Base-by-base conservation (phyloP, 2,113 vertebrate species). In the Fukomys damarensis region DNA sequence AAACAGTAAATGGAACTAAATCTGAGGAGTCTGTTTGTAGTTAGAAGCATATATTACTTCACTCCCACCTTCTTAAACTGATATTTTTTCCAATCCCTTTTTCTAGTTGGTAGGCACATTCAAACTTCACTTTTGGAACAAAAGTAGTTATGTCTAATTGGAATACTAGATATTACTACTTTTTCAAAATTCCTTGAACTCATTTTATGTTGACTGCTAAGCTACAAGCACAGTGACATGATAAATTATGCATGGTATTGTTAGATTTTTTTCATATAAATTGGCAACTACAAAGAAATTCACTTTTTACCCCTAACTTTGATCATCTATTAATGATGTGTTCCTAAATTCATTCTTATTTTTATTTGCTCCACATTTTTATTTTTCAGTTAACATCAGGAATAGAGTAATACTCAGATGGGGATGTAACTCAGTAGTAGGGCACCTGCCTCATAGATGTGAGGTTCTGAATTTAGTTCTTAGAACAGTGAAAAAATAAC, bases 21-120 rank as follows among this genome's bases (percentile, higher is more conserved):
- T 6, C 88, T 88, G 28, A 86, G 49, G 96, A 94, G 30, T 92
- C 16, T 85, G 46, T 93, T 35, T 28, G 92, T 97, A 32, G 35
- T 80, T 86, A 96, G 74, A 82, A 88, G 59, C 54, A 93, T 66
- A 41, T 93, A 96, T 16, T 10, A 12, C 5, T 59, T 16, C 12
- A 14, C 5, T 59, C 6, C 52, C 65, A 32, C 2, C 94, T 72
- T 91, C 86, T 54, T 72, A 65, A 84, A 65, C 4, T 77, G 3
- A n/a, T 19, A 52, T 28, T 82, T 91, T 9, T 94, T 76, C 22
- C 6, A 59, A 38, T 43, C 49, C 17, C 74, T 85, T 74, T 35
- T 26, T 38, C 17, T 90, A 77, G 1, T 52, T 68, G 2, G 7
- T 82, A 56, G 49, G 7, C 22, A 86, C 3, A 82, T 63, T 89